A percentile compares a stretch with the other conserved stretches of the same genome.
phyloP scores from a whole-genome alignment of 2,113 vertebrate genomes.

The Columba livia region DNA sequence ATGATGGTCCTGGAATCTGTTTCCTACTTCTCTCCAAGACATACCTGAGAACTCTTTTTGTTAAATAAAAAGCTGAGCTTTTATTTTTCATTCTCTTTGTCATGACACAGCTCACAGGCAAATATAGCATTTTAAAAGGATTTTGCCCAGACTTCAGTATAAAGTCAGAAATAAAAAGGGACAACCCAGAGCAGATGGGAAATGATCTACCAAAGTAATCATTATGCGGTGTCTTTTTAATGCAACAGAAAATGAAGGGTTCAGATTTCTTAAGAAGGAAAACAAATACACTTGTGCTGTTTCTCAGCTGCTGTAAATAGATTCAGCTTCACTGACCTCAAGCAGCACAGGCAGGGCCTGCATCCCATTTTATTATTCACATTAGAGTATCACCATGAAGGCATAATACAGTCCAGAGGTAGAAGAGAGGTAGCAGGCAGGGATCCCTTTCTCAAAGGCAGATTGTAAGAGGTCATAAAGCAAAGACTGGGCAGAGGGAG shows the following conservation, averaged over 20 bases:
- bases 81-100: neutral
- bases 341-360: neutral
- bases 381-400: neutral
- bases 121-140: slow-evolving; percentile 36
- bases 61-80: neutral
- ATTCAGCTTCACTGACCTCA: neutral
- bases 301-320: slow-evolving; percentile 45
- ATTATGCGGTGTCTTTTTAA: slow-evolving; percentile 38
- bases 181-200: neutral
- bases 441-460: neutral
- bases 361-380: neutral
- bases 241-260: slow-evolving; percentile 37
- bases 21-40: slow-evolving; percentile 2
- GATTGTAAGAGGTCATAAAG: neutral
- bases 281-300: slow-evolving; percentile 21
- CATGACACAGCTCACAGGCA: slow-evolving; percentile 17
- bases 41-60: neutral
- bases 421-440: neutral
- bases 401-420: neutral
- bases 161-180: slow-evolving; percentile 14
- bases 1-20: neutral
- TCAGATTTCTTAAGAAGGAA: slow-evolving; percentile 6
- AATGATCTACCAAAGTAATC: slow-evolving; percentile 44
- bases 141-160: slow-evolving; percentile 23
- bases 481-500: neutral